These are phyloP conservation scores for Hapalemur alaotrensis DNA, from an alignment of 2,797 vertebrate species.

Conservation along the genomic window DNA sequence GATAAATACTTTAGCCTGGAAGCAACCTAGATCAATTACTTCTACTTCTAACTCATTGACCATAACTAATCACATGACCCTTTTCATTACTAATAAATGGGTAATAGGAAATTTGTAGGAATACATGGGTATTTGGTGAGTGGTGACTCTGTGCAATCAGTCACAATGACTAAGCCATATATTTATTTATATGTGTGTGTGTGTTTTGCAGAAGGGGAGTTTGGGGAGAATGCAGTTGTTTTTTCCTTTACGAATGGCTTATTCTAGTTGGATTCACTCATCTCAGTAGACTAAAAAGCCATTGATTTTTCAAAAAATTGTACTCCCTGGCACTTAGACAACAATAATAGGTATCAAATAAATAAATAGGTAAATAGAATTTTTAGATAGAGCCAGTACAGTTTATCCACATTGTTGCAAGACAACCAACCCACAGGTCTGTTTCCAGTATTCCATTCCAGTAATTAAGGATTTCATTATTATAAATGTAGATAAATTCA, in stretches of 20 bases:
- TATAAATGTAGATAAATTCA: neutral
- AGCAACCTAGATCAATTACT: neutral
- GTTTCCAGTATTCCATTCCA: neutral
- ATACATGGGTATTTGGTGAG: neutral
- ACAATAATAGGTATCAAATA: neutral
- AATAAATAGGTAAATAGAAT: neutral
- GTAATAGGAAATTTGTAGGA: neutral
- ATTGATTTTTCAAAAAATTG: neutral
- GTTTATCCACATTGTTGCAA: neutral
- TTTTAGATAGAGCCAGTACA: neutral
- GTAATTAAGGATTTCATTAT: neutral
- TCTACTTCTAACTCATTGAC: neutral
- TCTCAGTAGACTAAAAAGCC: neutral
- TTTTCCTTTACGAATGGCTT: neutral
- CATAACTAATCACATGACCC: neutral
- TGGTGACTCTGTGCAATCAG: neutral
- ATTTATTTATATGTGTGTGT: neutral
- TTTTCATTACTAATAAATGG: neutral
- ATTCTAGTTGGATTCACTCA: neutral
- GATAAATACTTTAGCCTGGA: neutral
- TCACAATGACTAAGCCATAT: neutral
- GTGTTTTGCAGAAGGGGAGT: neutral
- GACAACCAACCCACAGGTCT: neutral
- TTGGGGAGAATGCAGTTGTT: neutral
- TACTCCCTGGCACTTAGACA: neutral